Conservation (phyloP, 1,140 invertebrate species). For the Drosophila bocki region DNA sequence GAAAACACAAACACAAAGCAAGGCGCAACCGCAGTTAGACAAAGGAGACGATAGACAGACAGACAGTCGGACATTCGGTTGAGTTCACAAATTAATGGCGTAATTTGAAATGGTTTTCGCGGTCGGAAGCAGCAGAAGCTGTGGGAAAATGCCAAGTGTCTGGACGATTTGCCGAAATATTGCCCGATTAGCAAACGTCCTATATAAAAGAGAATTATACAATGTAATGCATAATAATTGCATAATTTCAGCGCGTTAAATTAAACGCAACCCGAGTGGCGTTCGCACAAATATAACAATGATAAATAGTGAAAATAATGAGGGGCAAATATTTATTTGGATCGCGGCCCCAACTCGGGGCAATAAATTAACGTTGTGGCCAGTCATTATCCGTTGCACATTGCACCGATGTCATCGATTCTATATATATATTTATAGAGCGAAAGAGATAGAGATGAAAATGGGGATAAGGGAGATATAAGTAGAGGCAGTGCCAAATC, state of each 20-base stretch:
- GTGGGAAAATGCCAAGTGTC: constrained; percentile 35
- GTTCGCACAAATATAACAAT: constrained; percentile 21
- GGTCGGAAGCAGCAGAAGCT: constrained; percentile 18
- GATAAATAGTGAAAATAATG: constrained; percentile 51
- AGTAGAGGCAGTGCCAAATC: constrained; percentile 33
- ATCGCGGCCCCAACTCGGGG: constrained; percentile 25
- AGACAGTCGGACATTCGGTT: constrained; percentile 56
- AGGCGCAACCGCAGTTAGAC: constrained; percentile 73
- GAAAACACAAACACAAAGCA: constrained; percentile 68
- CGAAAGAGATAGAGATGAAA: not conserved
- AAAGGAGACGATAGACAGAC: constrained; percentile 54
- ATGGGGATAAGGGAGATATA: not conserved
- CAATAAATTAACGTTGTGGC: constrained; percentile 41
- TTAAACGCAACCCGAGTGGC: constrained; percentile 15
- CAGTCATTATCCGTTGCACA: constrained; percentile 43
- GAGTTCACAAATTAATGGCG: constrained; percentile 76
- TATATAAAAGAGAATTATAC: not conserved
- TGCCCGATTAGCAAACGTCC: constrained; percentile 31
- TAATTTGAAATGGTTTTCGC: constrained; percentile 69
- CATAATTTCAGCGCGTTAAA: constrained; percentile 28
- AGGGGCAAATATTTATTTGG: constrained; percentile 48
- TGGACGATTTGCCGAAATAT: constrained; percentile 32
- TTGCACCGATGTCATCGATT: constrained; percentile 45
- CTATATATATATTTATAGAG: not conserved
- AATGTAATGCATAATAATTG: constrained; percentile 31